phyloP scores from a whole-genome alignment of 2,113 vertebrate genomes.

The Larimichthys crocea region DNA sequence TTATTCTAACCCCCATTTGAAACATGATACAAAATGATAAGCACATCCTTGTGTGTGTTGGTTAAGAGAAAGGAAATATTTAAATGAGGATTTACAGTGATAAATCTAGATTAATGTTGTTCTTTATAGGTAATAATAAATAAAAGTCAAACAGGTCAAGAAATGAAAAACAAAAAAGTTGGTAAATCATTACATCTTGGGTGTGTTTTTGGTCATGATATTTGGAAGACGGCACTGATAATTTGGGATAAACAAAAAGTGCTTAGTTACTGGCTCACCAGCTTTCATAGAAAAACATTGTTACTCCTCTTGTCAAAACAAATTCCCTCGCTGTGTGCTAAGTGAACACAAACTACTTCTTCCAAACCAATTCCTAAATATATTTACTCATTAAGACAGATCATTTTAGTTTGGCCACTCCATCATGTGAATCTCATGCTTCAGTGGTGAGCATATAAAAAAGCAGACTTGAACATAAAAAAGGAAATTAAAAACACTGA shows the following conservation, averaged over 20 bases:
- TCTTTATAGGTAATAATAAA: slow-evolving; percentile 67
- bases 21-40: slow-evolving; percentile 22
- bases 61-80: slow-evolving; percentile 23
- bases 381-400: neutral
- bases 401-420: neutral
- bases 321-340: neutral
- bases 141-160: slow-evolving; percentile 24
- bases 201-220: neutral
- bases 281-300: slow-evolving; percentile 13
- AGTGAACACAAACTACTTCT: neutral
- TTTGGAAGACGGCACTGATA: slow-evolving; percentile 39
- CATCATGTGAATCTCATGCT: neutral
- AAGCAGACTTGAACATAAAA: neutral
- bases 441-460: neutral
- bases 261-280: slow-evolving; percentile 23
- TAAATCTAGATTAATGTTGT: slow-evolving; percentile 26
- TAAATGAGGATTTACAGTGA: slow-evolving; percentile 62
- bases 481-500: slow-evolving; percentile 40
- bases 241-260: slow-evolving; percentile 42
- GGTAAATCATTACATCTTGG: neutral
- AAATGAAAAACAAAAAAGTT: neutral
- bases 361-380: slow-evolving; percentile 1
- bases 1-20: slow-evolving; percentile 24
- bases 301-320: neutral
- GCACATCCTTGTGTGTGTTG: slow-evolving; percentile 23